Evolutionary conservation across 2,888 invertebrate species (phyloP).

Genomic region (Drosophila diplacantha): DNA sequence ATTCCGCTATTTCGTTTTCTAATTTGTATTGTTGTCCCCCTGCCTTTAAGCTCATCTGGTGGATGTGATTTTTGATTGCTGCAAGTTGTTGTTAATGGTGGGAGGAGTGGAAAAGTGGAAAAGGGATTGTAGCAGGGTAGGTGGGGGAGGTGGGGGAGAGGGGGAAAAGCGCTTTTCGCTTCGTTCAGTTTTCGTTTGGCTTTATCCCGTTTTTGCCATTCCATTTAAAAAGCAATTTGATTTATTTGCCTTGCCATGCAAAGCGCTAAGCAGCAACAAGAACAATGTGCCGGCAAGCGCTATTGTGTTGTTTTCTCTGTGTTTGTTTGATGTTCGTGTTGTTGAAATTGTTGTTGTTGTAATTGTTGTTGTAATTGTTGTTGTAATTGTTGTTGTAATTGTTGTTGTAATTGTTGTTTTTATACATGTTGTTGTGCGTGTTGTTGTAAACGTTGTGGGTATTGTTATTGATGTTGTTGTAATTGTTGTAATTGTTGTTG

Average conservation of each 20-base stretch:
- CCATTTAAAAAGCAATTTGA: conserved; percentile 56
- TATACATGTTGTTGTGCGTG: conserved; percentile 6
- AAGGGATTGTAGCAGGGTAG: neutral
- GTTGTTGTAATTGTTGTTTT: conserved; percentile 2
- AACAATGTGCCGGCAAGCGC: conserved; percentile 19
- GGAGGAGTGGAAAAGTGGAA: neutral
- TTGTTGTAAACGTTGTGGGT: neutral
- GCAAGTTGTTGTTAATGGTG: conserved; percentile 9
- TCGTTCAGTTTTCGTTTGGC: conserved; percentile 15
- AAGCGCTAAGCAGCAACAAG: conserved; percentile 25
- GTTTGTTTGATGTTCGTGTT: conserved; percentile 22
- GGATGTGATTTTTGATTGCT: conserved; percentile 13
- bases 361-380: neutral
- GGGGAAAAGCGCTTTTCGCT: conserved; percentile 10
- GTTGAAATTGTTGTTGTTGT: neutral
- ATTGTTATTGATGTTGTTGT: neutral
- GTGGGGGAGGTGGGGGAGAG: too few relatives aligned
- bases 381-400: neutral
- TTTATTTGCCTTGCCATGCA: conserved; percentile 53
- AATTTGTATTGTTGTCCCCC: neutral
- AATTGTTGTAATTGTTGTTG: neutral
- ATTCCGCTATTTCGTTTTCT: neutral
- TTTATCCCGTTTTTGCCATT: conserved; percentile 14
- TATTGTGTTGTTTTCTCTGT: conserved; percentile 15
- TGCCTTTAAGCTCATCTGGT: conserved; percentile 6